Evolutionary conservation across 2,797 vertebrate genomes (phyloP).

Genomic region (Erpetoichthys calabaricus): DNA sequence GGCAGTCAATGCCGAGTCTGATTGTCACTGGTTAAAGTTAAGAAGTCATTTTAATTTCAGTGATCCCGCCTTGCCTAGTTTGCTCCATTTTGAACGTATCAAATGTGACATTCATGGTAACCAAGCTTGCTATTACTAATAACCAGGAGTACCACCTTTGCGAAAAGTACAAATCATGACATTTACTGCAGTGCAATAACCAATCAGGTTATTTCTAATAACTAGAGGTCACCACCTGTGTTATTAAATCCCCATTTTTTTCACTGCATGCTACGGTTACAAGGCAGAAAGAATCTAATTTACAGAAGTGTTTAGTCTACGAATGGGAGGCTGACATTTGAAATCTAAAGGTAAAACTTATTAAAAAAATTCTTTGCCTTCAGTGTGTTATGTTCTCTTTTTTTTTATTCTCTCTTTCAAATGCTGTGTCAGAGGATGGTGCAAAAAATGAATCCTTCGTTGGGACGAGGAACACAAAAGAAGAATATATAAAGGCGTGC

Average conservation of each 20-base stretch:
- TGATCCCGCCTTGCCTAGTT: slow-evolving; percentile 6
- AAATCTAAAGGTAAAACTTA: not conserved
- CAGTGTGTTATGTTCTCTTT: not conserved
- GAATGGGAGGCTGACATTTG: slow-evolving; percentile 8
- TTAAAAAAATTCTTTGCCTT: not conserved
- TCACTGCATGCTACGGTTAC: slow-evolving; percentile 12
- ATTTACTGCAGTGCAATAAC: slow-evolving; percentile 25
- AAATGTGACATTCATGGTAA: slow-evolving; percentile 34
- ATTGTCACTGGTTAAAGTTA: slow-evolving; percentile 18
- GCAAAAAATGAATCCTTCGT: too few relatives aligned
- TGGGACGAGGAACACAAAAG: too few relatives aligned
- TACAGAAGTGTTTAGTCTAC: slow-evolving; percentile 9
- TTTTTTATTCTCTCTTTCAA: not conserved
- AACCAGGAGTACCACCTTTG: slow-evolving; percentile 20
- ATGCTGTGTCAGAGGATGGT: too few relatives aligned
- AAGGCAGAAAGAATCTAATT: slow-evolving; percentile 7
- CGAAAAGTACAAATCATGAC: slow-evolving; percentile 27
- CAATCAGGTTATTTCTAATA: slow-evolving; percentile 22
- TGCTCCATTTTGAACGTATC: slow-evolving; percentile 16
- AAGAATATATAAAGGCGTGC: too few relatives aligned
- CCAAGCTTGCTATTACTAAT: slow-evolving; percentile 18
- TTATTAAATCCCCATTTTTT: slow-evolving; percentile 21
- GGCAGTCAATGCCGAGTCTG: slow-evolving; percentile 13
- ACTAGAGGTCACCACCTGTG: slow-evolving; percentile 23
- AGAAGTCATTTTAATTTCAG: slow-evolving; percentile 8